Conservation (phyloP, 2,888 invertebrate species). For the Mesochorus sp. region DNA sequence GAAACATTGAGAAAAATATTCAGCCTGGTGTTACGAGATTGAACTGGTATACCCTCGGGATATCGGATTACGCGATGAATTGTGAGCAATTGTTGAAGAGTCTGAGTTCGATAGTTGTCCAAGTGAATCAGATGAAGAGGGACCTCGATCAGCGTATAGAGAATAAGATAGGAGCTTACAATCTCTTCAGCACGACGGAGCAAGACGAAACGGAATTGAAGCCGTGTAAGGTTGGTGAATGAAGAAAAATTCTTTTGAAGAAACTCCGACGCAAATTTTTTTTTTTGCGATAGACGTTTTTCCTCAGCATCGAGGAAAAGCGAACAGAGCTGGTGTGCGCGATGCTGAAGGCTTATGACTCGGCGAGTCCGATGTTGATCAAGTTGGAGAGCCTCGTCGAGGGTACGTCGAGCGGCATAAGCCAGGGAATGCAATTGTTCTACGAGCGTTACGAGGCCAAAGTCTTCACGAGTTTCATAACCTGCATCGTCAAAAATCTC, state of each 20-base stretch:
- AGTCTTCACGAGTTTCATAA: constrained; percentile 87
- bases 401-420: constrained; percentile 89
- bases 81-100: constrained; percentile 85
- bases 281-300: constrained; percentile 85
- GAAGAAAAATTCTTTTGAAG: too few relatives aligned
- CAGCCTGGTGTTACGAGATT: constrained; percentile 92
- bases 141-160: constrained; percentile 73
- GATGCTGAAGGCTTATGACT: constrained; percentile 89
- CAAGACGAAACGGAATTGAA: constrained; percentile 53
- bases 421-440: constrained; percentile 89
- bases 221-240: constrained; percentile 69
- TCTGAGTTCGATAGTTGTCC: constrained; percentile 86
- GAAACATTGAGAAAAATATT: constrained; percentile 89
- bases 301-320: constrained; percentile 87
- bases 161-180: constrained; percentile 71
- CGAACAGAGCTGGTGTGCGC: constrained; percentile 87
- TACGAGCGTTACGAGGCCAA: constrained; percentile 93
- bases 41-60: constrained; percentile 93
- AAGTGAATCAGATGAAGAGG: constrained; percentile 84
- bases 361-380: constrained; percentile 91
- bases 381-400: constrained; percentile 94
- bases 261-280: too few relatives aligned
- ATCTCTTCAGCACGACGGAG: constrained; percentile 69
- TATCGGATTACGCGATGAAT: constrained; percentile 87
- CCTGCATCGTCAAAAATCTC: constrained; percentile 85